Conservation (phyloP, 2,888 invertebrate species). For the Prosapia bicincta region DNA sequence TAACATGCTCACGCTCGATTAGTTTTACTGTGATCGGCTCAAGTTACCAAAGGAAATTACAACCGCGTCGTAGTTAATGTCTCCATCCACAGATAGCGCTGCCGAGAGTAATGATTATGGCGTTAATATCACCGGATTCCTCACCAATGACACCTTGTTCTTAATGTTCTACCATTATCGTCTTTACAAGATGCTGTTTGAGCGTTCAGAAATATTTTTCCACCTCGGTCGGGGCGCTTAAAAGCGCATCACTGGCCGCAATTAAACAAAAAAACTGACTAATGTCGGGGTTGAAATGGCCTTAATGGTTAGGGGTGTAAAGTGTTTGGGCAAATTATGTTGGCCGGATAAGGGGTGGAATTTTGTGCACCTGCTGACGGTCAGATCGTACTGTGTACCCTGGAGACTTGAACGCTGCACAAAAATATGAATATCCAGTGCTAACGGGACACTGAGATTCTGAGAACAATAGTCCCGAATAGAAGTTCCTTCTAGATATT, state of each 20-base stretch:
- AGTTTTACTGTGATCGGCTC: too few relatives aligned
- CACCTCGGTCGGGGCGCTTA: neutral
- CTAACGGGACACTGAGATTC: too few relatives aligned
- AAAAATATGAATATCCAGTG: too few relatives aligned
- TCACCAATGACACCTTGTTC: neutral
- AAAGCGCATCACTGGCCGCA: neutral
- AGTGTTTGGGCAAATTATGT: neutral
- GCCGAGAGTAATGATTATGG: neutral
- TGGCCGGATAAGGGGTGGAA: too few relatives aligned
- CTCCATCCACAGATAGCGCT: neutral
- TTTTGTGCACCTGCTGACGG: too few relatives aligned
- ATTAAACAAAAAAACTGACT: neutral
- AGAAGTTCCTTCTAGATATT: too few relatives aligned
- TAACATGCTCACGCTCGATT: too few relatives aligned
- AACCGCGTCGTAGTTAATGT: neutral
- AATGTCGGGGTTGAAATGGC: neutral
- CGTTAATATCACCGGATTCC: too few relatives aligned
- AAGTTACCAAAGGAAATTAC: too few relatives aligned
- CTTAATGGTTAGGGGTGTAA: neutral
- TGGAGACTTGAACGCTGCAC: too few relatives aligned
- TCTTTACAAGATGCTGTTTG: neutral
- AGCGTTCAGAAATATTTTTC: neutral
- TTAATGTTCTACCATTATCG: neutral
- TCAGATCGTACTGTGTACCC: too few relatives aligned
- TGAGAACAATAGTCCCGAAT: too few relatives aligned